Percentiles rank a stretch among this genome's conserved stretches.
Conservation (phyloP, 2,797 vertebrate species). For the Natrix natrix region DNA sequence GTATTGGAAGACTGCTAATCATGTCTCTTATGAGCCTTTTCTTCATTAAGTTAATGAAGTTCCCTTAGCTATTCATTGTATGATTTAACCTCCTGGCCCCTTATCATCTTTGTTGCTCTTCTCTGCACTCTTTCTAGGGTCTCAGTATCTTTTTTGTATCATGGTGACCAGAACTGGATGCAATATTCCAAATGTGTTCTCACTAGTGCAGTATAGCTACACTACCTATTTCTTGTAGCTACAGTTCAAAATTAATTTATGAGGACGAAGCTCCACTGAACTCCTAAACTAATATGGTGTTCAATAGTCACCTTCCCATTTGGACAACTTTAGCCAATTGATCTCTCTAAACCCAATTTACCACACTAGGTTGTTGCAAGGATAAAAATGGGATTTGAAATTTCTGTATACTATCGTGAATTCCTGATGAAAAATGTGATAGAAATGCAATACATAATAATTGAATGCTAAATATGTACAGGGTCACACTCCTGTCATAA, state of each 20-base stretch:
- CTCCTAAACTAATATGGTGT: background rate
- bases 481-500: background rate
- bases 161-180: background rate
- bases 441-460: background rate
- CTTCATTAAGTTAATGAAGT: background rate
- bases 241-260: background rate
- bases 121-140: background rate
- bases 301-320: background rate
- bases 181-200: background rate
- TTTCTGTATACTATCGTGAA: background rate
- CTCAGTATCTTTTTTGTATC: background rate
- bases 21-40: background rate
- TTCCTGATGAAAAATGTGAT: background rate
- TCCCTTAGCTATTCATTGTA: background rate
- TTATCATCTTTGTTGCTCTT: background rate
- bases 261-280: background rate
- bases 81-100: background rate
- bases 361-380: background rate
- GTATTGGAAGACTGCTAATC: background rate
- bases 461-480: background rate
- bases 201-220: background rate
- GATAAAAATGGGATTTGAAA: background rate
- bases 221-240: background rate
- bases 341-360: background rate
- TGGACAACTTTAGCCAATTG: background rate